Evolutionary conservation across 2,113 vertebrate genomes (phyloP).

Genomic region (Dascyllus trimaculatus): DNA sequence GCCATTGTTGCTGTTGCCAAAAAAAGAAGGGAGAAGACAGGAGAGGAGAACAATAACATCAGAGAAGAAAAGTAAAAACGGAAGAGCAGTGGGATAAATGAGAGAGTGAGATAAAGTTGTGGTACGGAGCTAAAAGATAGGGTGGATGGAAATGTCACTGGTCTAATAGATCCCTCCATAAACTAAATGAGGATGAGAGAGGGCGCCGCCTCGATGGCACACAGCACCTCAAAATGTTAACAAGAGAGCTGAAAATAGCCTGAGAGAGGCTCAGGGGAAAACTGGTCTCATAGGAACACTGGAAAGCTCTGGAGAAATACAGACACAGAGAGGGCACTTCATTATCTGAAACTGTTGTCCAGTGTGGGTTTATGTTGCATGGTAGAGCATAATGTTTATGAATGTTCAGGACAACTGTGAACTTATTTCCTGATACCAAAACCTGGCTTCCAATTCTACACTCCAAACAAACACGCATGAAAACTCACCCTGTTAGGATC

Average conservation of each 20-base stretch:
- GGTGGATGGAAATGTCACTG: constrained; percentile 64
- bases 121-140: constrained; percentile 26
- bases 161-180: constrained; percentile 59
- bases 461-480: background rate
- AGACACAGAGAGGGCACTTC: background rate
- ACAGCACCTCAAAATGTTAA: constrained; percentile 66
- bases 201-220: constrained; percentile 41
- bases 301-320: constrained; percentile 17
- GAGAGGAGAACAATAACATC: background rate
- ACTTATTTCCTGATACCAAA: no score
- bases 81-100: background rate
- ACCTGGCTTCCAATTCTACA: no score
- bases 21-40: background rate
- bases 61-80: background rate
- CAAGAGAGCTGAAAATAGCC: constrained; percentile 66
- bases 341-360: background rate
- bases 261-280: constrained; percentile 9
- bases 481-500: constrained; percentile 78
- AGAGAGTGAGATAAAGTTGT: constrained; percentile 17
- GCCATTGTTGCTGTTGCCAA: constrained; percentile 17
- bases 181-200: constrained; percentile 65
- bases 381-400: background rate
- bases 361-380: background rate
- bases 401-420: no score
- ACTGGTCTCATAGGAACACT: constrained; percentile 3